Evolutionary conservation across 2,113 vertebrate genomes (phyloP), one percentile per base, ranked within the genome.

Genomic region (Syngnathus typhle): DNA sequence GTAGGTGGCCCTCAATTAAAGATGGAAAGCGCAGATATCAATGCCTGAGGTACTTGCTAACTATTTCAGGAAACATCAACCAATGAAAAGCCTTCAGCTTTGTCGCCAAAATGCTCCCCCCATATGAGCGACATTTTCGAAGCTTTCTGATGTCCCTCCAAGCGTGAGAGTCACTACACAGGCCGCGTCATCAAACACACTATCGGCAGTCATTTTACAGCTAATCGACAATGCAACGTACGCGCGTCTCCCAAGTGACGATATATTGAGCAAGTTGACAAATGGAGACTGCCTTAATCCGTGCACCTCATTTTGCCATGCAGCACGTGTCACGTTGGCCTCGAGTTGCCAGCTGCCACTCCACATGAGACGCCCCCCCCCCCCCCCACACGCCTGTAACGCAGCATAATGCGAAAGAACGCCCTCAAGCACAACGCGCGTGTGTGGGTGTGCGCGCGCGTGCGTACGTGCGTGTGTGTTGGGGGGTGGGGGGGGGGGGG

Each of bases 261-360:
- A 61, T 71, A 64, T 67, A 41, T 51, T n/a, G 19, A 51, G 49
- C 49, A n/a, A 65, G 62, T 60, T 66, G 58, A 67, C 74, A 64
- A 67, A 68, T 44, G 43, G 38, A 73, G 47, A 56, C 60, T 51
- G 38, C 61, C 77, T 80, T 84, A 81, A 85, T 85, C 84, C 69
- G 47, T 55, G 71, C 69, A 64, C 84, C 73, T 62, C 74, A 70
- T 59, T 74, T 76, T 85, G 78, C 81, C 81, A 80, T 82, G 79
- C 83, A 86, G 87, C 88, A 87, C 82, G 87, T 90, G 88, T 90
- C 87, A 84, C 85, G 87, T 90, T 88, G 89, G 81, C 62, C 80
- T 76, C 80, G 83, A 68, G 75, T 78, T 82, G 71, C 87, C 84
- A 85, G 85, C 85, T 85, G 86, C 80, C 76, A 77, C 74, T 81